phyloP scores from a whole-genome alignment of 2,888 invertebrate genomes.

The Sabatieria punctata region DNA sequence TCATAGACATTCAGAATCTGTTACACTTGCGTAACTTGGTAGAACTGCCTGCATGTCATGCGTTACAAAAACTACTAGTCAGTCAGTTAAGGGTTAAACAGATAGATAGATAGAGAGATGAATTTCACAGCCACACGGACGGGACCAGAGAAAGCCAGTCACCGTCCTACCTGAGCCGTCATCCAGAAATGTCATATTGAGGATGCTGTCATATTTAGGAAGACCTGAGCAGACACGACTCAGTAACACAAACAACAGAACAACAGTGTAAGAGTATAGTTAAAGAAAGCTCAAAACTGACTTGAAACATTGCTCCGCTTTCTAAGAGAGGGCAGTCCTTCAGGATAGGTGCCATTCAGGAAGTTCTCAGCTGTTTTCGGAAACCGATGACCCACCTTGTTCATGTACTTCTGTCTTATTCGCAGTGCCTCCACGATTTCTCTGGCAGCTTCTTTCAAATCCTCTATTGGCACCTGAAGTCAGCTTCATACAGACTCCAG shows the following conservation, averaged over 20 bases:
- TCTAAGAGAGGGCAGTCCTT: conserved; percentile 23
- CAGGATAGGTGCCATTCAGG: conserved; percentile 20
- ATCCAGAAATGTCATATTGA: too few relatives aligned
- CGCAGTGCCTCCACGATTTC: conserved; percentile 68
- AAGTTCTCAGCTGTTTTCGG: conserved; percentile 26
- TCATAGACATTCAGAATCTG: too few relatives aligned
- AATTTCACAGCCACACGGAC: background rate
- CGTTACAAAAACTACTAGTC: too few relatives aligned
- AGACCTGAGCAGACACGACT: too few relatives aligned
- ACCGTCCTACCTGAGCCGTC: too few relatives aligned
- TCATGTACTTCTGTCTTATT: conserved; percentile 61
- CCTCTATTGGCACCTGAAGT: conserved; percentile 70
- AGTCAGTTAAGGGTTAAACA: too few relatives aligned
- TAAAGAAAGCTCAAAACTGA: conserved; percentile 13
- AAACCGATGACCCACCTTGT: conserved; percentile 20
- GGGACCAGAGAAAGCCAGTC: background rate
- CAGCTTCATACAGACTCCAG: too few relatives aligned
- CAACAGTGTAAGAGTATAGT: too few relatives aligned
- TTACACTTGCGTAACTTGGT: too few relatives aligned
- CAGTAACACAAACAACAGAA: too few relatives aligned
- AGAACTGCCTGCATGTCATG: too few relatives aligned
- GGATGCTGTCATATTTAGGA: too few relatives aligned
- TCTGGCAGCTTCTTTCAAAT: conserved; percentile 72
- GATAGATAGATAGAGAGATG: conserved; percentile 2
- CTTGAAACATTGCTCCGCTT: conserved; percentile 27